phyloP scores from a whole-genome alignment of 2,797 vertebrate species.

The Trichosurus vulpecula region DNA sequence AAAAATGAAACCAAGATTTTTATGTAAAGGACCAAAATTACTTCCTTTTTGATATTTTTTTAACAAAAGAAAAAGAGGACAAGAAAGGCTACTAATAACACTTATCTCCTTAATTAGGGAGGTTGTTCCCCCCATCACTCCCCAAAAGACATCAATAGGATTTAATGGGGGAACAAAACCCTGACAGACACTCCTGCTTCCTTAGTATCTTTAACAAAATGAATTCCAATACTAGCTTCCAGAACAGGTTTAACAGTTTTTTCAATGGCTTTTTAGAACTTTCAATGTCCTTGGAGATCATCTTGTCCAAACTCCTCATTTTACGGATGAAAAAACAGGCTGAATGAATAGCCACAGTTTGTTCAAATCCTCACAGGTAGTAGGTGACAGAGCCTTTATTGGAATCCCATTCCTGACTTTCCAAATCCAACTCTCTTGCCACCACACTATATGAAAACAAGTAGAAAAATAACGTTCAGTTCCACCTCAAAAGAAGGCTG shows the following conservation, averaged over 20 bases:
- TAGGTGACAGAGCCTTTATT: not conserved
- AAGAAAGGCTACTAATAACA: not conserved
- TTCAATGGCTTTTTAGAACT: not conserved
- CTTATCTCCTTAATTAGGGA: not conserved
- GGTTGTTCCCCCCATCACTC: not conserved
- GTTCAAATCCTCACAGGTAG: not conserved
- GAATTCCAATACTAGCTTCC: not conserved
- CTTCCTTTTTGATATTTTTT: not conserved
- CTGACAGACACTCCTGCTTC: not conserved
- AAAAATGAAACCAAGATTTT: constrained; percentile 44
- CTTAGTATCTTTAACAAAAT: not conserved
- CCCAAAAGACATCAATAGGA: not conserved
- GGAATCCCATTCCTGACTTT: not conserved
- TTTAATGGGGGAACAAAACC: not conserved
- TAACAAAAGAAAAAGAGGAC: not conserved
- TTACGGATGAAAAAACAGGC: not conserved
- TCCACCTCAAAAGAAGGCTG: not conserved
- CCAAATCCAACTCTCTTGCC: not conserved
- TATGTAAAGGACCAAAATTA: not conserved
- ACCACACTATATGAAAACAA: not conserved
- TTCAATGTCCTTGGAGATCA: not conserved
- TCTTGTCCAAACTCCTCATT: not conserved
- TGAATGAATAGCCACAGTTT: not conserved
- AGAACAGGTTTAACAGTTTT: not conserved
- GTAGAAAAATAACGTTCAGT: not conserved